Conservation (phyloP, 2,888 invertebrate genomes). For the Lymantria monacha region DNA sequence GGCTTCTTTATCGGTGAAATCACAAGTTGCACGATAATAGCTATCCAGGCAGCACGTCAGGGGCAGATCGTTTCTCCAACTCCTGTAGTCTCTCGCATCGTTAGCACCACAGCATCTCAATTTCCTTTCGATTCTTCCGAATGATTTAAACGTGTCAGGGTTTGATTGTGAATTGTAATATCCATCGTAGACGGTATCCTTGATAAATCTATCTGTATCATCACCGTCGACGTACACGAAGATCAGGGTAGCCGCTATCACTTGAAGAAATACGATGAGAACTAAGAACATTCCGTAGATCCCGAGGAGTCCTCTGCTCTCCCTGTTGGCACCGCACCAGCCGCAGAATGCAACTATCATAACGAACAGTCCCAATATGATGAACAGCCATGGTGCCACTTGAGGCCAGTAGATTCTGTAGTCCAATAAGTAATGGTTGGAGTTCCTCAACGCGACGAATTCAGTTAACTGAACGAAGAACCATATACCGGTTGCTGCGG, state of each 20-base stretch:
- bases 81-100: constrained; percentile 72
- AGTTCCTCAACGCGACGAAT: constrained; percentile 69
- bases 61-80: constrained; percentile 73
- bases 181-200: constrained; percentile 76
- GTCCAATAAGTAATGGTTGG: constrained; percentile 72
- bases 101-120: constrained; percentile 73
- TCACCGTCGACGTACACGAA: constrained; percentile 76
- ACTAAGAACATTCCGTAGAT: constrained; percentile 66
- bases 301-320: constrained; percentile 67
- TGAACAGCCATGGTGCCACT: constrained; percentile 77
- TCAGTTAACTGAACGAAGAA: constrained; percentile 75
- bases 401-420: constrained; percentile 77
- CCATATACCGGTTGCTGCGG: constrained; percentile 74
- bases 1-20: constrained; percentile 76
- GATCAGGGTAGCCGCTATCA: constrained; percentile 65
- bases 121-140: constrained; percentile 71
- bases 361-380: constrained; percentile 63
- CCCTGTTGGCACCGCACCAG: constrained; percentile 67
- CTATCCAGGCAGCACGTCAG: constrained; percentile 71
- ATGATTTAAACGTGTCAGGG: constrained; percentile 67
- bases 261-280: constrained; percentile 61
- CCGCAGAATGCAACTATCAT: constrained; percentile 72
- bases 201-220: constrained; percentile 70
- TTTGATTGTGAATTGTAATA: constrained; percentile 75
- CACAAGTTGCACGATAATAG: constrained; percentile 69